These are phyloP conservation scores for Siderastrea radians DNA, from an alignment of 92 coral and sea anemone species.

Conservation along the genomic window DNA sequence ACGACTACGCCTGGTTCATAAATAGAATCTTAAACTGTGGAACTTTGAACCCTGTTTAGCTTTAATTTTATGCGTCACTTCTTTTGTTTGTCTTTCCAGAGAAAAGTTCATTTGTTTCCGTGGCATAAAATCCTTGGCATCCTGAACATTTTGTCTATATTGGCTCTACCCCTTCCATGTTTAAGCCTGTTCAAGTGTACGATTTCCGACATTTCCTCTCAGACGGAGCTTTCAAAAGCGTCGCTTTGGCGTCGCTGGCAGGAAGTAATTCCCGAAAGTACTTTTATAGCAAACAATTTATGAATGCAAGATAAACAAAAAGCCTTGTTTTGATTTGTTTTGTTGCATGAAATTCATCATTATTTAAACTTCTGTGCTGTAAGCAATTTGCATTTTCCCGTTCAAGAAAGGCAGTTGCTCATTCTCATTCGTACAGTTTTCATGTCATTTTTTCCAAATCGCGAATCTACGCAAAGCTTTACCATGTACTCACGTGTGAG, in stretches of 20 bases:
- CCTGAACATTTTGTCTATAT: not conserved
- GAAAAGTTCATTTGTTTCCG: not conserved
- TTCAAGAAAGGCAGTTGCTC: too few relatives aligned
- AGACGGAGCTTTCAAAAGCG: not conserved
- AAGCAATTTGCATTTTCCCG: too few relatives aligned
- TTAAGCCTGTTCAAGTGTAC: not conserved
- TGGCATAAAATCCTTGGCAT: not conserved
- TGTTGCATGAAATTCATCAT: not conserved
- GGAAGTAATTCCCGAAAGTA: not conserved
- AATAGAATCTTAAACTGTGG: too few relatives aligned
- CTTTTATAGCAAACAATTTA: not conserved
- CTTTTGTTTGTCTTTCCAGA: not conserved
- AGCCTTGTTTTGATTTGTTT: not conserved
- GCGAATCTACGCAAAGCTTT: too few relatives aligned
- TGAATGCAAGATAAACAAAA: not conserved
- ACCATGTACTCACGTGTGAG: too few relatives aligned
- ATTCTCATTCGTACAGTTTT: too few relatives aligned
- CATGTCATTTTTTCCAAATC: too few relatives aligned
- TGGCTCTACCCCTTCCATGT: not conserved
- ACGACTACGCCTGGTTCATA: too few relatives aligned
- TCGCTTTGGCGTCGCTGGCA: not conserved
- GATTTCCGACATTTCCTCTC: not conserved
- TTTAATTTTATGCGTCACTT: not conserved
- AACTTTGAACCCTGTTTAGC: too few relatives aligned
- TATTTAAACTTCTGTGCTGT: too few relatives aligned